Evolutionary conservation across 2,113 vertebrate genomes (phyloP).

Genomic region (Sylvilagus bachmani): DNA sequence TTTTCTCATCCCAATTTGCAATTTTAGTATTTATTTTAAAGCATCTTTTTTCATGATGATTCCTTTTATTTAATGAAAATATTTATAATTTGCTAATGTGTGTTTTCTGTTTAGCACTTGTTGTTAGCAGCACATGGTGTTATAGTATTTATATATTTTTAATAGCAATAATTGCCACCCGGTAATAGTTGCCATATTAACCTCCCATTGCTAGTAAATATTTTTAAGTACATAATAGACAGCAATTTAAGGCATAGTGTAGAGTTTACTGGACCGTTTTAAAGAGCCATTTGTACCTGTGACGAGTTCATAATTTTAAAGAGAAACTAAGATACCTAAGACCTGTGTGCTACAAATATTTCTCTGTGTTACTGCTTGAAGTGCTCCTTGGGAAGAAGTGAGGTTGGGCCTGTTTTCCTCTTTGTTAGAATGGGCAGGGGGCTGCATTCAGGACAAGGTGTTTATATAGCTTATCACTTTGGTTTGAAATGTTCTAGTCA

Average conservation of each 20-base stretch:
- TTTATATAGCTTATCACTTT: slow-evolving; percentile 37
- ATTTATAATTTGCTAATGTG: slow-evolving; percentile 69
- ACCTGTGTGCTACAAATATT: slow-evolving; percentile 48
- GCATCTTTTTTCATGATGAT: slow-evolving; percentile 43
- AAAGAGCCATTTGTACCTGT: slow-evolving; percentile 84
- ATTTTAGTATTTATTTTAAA: slow-evolving; percentile 69
- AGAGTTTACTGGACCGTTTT: slow-evolving; percentile 85
- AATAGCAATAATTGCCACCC: slow-evolving; percentile 76
- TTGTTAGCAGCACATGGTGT: slow-evolving; percentile 66
- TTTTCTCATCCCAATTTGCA: slow-evolving; percentile 48
- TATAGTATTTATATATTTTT: slow-evolving; percentile 82
- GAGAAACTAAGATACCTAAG: slow-evolving; percentile 75
- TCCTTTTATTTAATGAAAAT: slow-evolving; percentile 73
- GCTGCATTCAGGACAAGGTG: background rate
- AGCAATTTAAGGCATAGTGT: slow-evolving; percentile 78
- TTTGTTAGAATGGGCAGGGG: slow-evolving; percentile 23
- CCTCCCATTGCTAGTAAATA: slow-evolving; percentile 83
- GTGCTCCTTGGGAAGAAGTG: slow-evolving; percentile 64
- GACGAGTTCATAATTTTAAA: slow-evolving; percentile 85
- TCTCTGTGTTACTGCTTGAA: slow-evolving; percentile 57
- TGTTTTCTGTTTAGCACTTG: slow-evolving; percentile 72
- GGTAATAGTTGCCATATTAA: slow-evolving; percentile 85
- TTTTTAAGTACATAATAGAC: slow-evolving; percentile 85
- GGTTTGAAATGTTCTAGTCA: slow-evolving; percentile 31
- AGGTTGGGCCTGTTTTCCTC: background rate